These are phyloP conservation scores for Pelvicachromis taeniatus DNA, from an alignment of 2,113 vertebrate genomes.

Conservation along the genomic window DNA sequence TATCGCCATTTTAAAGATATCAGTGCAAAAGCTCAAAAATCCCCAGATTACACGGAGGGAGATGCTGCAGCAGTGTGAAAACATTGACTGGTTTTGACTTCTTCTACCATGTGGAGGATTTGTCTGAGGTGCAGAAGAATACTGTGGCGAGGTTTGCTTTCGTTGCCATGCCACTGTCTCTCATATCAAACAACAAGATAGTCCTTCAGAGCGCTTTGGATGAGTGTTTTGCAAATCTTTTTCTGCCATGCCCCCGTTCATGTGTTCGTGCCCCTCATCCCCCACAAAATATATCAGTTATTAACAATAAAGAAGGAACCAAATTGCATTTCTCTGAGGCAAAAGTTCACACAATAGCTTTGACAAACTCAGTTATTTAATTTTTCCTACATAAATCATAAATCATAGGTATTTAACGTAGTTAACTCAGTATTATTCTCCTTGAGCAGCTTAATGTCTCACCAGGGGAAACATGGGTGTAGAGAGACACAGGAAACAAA, in stretches of 20 bases:
- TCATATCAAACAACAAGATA: background rate
- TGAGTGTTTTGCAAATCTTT: background rate
- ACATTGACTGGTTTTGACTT: background rate
- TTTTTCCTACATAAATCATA: background rate
- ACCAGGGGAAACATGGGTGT: background rate
- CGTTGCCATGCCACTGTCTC: background rate
- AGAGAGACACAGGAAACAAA: background rate
- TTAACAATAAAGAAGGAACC: background rate
- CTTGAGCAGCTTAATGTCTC: background rate
- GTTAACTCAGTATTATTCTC: background rate
- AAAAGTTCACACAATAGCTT: background rate
- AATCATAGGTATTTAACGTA: background rate
- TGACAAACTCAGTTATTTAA: background rate
- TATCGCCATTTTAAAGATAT: background rate
- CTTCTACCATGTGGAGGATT: background rate
- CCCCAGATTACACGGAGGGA: background rate
- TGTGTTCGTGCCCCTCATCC: background rate
- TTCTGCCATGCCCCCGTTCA: background rate
- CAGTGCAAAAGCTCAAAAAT: no score
- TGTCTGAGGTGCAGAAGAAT: background rate
- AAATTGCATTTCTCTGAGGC: background rate
- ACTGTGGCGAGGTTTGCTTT: background rate
- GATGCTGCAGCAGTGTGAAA: background rate
- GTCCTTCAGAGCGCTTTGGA: background rate
- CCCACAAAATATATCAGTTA: background rate